Percentiles rank a stretch among this genome's conserved stretches.
phyloP scores from a whole-genome alignment of 2,113 vertebrate genomes.

The Tor tambroides region DNA sequence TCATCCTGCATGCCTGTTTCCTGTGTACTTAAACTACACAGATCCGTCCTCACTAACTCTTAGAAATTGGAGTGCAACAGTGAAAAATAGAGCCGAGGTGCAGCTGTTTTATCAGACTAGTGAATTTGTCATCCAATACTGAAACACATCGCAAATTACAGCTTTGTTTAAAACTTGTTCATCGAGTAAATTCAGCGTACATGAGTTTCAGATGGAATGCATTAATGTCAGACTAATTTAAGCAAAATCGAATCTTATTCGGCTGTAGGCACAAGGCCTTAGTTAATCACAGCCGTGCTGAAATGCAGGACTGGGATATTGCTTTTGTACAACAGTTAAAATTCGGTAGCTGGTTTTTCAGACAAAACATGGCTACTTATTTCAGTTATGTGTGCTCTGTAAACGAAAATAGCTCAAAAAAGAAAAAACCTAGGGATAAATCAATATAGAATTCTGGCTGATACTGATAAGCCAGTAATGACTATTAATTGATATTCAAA shows the following conservation, averaged over 20 bases:
- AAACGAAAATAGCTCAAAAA: background rate
- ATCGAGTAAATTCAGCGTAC: background rate
- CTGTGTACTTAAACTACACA: constrained; percentile 26
- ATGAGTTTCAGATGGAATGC: background rate
- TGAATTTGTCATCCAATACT: constrained; percentile 7
- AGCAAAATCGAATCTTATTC: background rate
- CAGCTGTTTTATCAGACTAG: background rate
- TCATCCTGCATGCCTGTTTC: constrained; percentile 1
- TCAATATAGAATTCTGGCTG: no score
- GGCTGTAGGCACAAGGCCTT: background rate
- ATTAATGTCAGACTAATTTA: background rate
- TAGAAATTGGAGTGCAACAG: background rate
- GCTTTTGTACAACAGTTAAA: background rate
- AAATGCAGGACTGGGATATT: background rate
- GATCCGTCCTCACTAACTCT: constrained; percentile 17
- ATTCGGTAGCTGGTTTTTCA: background rate
- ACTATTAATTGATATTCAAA: no score
- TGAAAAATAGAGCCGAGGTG: background rate
- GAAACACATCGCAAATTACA: background rate
- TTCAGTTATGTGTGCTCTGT: background rate
- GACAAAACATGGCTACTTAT: background rate
- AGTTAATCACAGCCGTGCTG: background rate
- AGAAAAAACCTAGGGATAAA: no score
- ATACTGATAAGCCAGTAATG: no score
- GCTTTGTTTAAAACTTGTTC: constrained; percentile 4